phyloP scores from a whole-genome alignment of 2,888 invertebrate species.

The Frankliniella intonsa region DNA sequence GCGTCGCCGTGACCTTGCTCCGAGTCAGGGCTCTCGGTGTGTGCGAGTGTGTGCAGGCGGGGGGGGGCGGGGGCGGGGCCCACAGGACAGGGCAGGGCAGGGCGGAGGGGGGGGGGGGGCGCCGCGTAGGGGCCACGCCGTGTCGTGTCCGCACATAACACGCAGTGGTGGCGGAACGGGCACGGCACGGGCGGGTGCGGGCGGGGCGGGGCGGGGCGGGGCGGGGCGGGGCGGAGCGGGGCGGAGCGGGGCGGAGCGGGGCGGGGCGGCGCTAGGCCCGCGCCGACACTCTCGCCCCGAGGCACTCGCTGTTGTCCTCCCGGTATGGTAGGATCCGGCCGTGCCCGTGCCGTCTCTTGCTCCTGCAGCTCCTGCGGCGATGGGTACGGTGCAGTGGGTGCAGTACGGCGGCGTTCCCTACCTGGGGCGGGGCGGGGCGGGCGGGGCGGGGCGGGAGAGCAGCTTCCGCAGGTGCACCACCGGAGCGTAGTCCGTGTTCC shows the following conservation, averaged over 20 bases:
- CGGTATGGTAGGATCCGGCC: no score
- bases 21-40: not conserved
- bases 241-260: conserved; percentile 83
- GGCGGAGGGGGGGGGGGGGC: no score
- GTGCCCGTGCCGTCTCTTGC: conserved; percentile 33
- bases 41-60: no score
- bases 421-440: no score
- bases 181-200: conserved; percentile 31
- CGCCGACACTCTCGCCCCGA: conserved; percentile 61
- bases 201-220: conserved; percentile 44
- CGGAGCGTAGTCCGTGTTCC: no score
- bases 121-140: no score
- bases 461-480: no score
- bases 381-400: conserved; percentile 36
- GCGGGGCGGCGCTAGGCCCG: conserved; percentile 69
- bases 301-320: conserved; percentile 37
- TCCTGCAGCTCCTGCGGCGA: conserved; percentile 35
- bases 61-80: no score
- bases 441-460: no score
- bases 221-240: conserved; percentile 76
- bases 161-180: no score
- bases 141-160: no score
- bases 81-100: no score
- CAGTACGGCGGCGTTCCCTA: conserved; percentile 12
- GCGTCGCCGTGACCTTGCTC: not conserved